phyloP scores from a whole-genome alignment of 2,888 invertebrate genomes.

The Clistopyga incitator region DNA sequence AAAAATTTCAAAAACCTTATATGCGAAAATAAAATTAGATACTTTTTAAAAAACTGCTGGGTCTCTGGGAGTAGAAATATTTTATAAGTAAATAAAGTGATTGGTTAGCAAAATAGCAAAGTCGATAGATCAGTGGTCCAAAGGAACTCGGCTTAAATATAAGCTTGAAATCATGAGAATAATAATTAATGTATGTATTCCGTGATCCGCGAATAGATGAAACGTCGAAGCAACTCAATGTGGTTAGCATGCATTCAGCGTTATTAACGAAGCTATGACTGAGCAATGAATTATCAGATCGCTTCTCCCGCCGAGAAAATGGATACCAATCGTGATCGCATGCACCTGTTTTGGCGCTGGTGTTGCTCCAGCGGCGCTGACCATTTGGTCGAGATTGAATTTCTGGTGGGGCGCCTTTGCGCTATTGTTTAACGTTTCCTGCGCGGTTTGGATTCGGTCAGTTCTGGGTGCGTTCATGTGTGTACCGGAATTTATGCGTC shows the following conservation, averaged over 20 bases:
- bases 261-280: constrained; percentile 22
- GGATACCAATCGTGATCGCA: constrained; percentile 35
- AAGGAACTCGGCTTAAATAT: not conserved
- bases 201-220: constrained; percentile 31
- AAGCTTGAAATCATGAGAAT: not conserved
- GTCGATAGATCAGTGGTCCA: not conserved
- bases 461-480: constrained; percentile 55
- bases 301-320: constrained; percentile 8
- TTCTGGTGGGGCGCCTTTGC: constrained; percentile 37
- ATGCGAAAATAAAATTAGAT: too few species aligned
- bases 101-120: not conserved
- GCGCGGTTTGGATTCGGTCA: constrained; percentile 44
- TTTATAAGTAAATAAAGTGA: too few species aligned
- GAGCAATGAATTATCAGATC: constrained; percentile 30
- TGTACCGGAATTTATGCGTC: constrained; percentile 49
- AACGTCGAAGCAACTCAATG: not conserved
- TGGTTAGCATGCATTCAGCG: not conserved
- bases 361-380: not conserved
- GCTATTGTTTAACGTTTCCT: constrained; percentile 60
- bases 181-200: not conserved
- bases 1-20: too few species aligned
- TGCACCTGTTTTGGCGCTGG: constrained; percentile 51
- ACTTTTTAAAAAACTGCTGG: too few species aligned
- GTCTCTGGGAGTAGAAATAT: too few species aligned
- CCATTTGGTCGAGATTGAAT: constrained; percentile 39